A percentile compares a stretch with the other conserved stretches of the same genome.
phyloP scores from a whole-genome alignment of 2,113 vertebrate genomes.

The Lanius collurio region DNA sequence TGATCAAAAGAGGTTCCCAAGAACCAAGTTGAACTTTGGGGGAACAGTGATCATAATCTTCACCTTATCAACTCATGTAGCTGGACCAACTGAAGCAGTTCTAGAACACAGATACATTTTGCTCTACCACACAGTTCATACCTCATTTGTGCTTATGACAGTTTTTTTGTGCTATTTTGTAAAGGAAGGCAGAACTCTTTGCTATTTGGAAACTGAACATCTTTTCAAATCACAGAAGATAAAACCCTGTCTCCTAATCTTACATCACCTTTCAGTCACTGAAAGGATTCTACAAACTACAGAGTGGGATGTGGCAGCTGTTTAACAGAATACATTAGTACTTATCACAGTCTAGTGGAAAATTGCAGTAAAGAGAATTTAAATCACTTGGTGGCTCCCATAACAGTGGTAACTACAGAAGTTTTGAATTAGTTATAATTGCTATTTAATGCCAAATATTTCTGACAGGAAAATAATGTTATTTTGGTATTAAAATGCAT shows the following conservation, averaged over 20 bases:
- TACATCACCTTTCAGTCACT: neutral
- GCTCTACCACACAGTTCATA: neutral
- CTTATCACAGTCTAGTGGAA: neutral
- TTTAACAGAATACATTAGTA: neutral
- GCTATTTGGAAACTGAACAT: neutral
- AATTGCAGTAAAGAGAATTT: neutral
- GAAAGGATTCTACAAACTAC: neutral
- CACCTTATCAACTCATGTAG: rapidly evolving
- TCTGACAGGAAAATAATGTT: neutral
- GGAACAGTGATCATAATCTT: neutral
- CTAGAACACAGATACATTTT: neutral
- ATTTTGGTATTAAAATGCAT: neutral
- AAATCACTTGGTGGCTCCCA: neutral
- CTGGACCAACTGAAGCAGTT: neutral
- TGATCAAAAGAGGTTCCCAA: neutral
- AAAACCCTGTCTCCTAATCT: neutral
- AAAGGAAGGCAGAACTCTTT: neutral
- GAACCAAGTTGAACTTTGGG: neutral
- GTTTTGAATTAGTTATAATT: neutral
- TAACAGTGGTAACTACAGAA: neutral
- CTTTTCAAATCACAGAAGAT: neutral
- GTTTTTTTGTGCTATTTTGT: neutral
- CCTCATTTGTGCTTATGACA: neutral
- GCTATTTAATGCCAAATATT: neutral
- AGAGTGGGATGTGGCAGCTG: neutral